Conservation (phyloP, 2,888 invertebrate genomes). For the Drosophila setosimentum region DNA sequence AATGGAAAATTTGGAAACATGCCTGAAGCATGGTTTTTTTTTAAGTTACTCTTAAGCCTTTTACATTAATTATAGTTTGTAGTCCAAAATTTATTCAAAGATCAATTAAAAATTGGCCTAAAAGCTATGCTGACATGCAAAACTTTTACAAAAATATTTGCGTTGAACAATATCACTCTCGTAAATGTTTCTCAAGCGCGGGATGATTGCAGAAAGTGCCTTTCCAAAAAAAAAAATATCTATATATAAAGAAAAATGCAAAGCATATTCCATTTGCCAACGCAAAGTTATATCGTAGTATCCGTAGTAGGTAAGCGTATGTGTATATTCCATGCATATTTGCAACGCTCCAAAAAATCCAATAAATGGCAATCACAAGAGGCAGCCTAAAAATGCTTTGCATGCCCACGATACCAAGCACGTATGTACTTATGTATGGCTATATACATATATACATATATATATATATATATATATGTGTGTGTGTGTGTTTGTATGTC, state of each 20-base stretch:
- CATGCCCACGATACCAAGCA: conserved; percentile 40
- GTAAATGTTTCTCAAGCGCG: conserved; percentile 35
- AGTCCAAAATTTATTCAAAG: conserved; percentile 2
- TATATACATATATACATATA: background rate
- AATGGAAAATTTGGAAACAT: background rate
- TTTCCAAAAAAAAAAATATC: conserved; percentile 29
- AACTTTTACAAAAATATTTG: conserved; percentile 23
- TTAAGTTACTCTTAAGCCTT: background rate
- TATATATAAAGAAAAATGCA: conserved; percentile 24
- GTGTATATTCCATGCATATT: conserved; percentile 71
- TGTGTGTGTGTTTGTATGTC: too few species aligned
- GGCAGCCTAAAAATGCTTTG: conserved; percentile 53
- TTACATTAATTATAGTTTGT: background rate
- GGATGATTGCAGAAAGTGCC: conserved; percentile 30
- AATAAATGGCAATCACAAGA: conserved; percentile 76
- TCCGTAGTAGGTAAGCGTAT: conserved; percentile 32
- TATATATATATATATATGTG: conserved; percentile 3
- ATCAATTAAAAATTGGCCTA: background rate
- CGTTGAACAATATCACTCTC: conserved; percentile 27
- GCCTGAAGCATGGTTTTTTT: background rate
- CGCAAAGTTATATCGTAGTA: conserved; percentile 28
- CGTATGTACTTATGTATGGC: background rate
- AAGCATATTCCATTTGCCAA: conserved; percentile 59
- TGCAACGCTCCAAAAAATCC: conserved; percentile 77
- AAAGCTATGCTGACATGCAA: conserved; percentile 3